Conservation (phyloP, 2,888 invertebrate genomes). For the Acutogordius australiensis region DNA sequence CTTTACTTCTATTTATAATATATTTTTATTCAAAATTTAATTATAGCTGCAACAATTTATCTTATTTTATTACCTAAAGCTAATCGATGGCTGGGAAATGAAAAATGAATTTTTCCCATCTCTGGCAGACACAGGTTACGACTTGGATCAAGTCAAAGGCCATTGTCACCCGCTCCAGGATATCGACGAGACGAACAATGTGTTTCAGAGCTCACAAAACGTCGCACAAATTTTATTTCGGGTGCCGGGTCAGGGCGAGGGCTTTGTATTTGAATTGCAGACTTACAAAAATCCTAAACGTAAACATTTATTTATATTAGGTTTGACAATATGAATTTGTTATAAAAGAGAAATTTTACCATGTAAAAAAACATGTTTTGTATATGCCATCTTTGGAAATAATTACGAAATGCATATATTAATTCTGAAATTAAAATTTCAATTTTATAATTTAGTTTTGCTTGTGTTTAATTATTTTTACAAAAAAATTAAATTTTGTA, state of each 20-base stretch:
- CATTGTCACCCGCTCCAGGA: neutral
- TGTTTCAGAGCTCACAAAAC: neutral
- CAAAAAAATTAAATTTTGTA: no score
- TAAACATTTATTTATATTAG: neutral
- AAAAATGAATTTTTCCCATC: conserved; percentile 6
- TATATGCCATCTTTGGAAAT: no score
- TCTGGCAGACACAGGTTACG: neutral
- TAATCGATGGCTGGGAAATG: conserved; percentile 7
- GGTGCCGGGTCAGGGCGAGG: neutral
- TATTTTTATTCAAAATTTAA: no score
- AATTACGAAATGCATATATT: no score
- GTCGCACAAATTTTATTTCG: neutral
- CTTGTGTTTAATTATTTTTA: no score
- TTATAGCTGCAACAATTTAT: no score
- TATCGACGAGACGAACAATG: neutral
- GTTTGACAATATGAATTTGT: no score
- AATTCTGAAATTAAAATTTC: no score
- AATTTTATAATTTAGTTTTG: no score
- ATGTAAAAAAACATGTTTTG: neutral
- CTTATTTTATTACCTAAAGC: neutral
- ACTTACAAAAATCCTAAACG: neutral
- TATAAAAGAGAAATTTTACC: no score
- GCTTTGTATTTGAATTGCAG: neutral
- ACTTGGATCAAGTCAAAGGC: neutral
- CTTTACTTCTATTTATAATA: no score